A percentile compares a stretch with the other conserved stretches of the same genome.
Conservation (phyloP, 2,797 vertebrate genomes). For the Simalia tracyae region DNA sequence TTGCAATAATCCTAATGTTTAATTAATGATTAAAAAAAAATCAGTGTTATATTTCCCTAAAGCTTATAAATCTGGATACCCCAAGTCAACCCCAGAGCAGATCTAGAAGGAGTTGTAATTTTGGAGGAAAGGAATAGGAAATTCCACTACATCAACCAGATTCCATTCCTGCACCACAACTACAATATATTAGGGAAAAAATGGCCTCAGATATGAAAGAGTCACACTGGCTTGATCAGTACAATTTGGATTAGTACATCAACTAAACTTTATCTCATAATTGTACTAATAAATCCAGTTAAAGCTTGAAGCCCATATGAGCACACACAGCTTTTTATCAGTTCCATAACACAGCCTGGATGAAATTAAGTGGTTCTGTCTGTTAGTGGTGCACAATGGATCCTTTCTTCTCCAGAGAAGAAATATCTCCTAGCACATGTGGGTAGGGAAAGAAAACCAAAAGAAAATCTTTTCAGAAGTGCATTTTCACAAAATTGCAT, state of each 20-base stretch:
- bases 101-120: not conserved
- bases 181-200: not conserved
- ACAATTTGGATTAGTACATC: not conserved
- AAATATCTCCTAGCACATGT: not conserved
- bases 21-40: not conserved
- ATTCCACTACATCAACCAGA: not conserved
- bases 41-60: not conserved
- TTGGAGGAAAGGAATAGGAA: not conserved
- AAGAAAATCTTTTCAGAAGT: not conserved
- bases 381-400: not conserved
- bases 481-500: not conserved
- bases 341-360: not conserved
- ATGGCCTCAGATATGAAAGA: not conserved
- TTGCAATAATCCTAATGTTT: not conserved
- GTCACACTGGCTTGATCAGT: not conserved
- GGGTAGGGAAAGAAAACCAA: not conserved
- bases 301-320: not conserved
- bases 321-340: not conserved
- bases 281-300: not conserved
- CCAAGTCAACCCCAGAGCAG: not conserved
- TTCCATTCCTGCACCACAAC: not conserved
- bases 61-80: not conserved
- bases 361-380: not conserved
- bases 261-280: not conserved
- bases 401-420: not conserved